Evolutionary conservation across 2,797 vertebrate species (phyloP), one percentile per base, ranked within the genome.

Genomic region (Microhierax caerulescens): DNA sequence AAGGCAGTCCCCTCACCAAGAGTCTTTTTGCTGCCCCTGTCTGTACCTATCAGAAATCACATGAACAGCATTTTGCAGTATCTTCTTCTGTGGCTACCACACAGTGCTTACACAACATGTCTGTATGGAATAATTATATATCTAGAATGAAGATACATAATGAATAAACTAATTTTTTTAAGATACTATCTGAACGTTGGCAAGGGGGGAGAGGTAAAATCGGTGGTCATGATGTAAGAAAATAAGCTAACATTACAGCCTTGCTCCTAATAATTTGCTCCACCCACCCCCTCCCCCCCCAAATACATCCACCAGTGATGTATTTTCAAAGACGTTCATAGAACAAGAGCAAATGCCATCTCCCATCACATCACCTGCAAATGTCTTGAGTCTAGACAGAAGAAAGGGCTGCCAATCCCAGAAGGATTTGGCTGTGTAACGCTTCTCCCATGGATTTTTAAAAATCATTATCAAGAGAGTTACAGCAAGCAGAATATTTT

Each of bases 21-120:
- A 93, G 59, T 34, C 77, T 96, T 96, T 91, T 32, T 95, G 69
- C 81, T 96, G 90, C 87, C 87, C 82, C 94, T 96, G 54, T 53
- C 87, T 86, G 91, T 84, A 81, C 79, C 30, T 25, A 88, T 25
- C 45, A 91, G 79, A 97, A 88, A 95, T 87, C 70, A 90, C 94
- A 96, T 0, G 2, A 81, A 48, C 30, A 84, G 23, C 54, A 73
- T 78, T 68, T 68, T 86, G 48, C 67, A 85, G 65, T 19, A 51
- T 51, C 76, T 92, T 89, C 28, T 88, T 59, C 53, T 57, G 6
- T 30, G 81, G 63, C 69, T 67, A 63, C 20, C 36, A 67, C 21
- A 57, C 30, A 54, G 20, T 41, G 25, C 45, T 74, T 75, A 72
- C 11, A 10, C 36, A 43, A 81, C 47, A 54, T 1, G 21, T 47